A percentile compares a stretch with the other conserved stretches of the same genome.
phyloP scores from a whole-genome alignment of 2,888 invertebrate genomes.

The Ethmia dodecea region DNA sequence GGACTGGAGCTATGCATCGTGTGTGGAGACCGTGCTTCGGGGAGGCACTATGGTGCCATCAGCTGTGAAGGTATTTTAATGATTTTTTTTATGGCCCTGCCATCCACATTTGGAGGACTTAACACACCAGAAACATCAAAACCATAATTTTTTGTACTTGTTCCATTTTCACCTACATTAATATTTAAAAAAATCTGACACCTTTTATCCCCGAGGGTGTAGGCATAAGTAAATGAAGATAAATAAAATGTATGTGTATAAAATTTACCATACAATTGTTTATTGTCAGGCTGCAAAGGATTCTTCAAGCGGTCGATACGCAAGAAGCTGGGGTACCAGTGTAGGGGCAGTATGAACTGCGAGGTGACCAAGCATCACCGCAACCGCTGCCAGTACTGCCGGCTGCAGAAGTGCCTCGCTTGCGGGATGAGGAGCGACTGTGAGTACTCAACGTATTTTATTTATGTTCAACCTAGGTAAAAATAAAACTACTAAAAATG shows the following conservation, averaged over 20 bases:
- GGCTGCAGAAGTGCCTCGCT: constrained; percentile 97
- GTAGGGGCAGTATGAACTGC: constrained; percentile 96
- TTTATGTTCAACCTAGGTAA: too few species aligned
- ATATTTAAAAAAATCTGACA: too few species aligned
- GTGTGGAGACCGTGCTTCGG: constrained; percentile 97
- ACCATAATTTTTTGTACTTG: too few species aligned
- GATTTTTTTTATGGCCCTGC: too few species aligned
- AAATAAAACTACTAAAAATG: too few species aligned
- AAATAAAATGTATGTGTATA: too few species aligned
- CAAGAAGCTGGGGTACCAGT: constrained; percentile 97
- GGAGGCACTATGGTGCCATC: constrained; percentile 95
- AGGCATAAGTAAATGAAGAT: too few species aligned
- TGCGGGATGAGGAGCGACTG: constrained; percentile 99
- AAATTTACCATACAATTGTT: too few species aligned
- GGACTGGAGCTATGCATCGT: constrained; percentile 94
- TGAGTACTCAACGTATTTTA: constrained; percentile 75
- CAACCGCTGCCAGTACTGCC: constrained; percentile 98
- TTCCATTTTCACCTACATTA: too few species aligned
- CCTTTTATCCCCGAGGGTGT: too few species aligned
- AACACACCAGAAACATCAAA: too few species aligned
- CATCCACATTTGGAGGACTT: too few species aligned
- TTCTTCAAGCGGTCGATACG: constrained; percentile 98
- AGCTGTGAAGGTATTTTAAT: constrained; percentile 88
- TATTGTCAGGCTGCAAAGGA: constrained; percentile 97
- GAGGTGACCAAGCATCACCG: constrained; percentile 99